A percentile compares a stretch with the other conserved stretches of the same genome.
Evolutionary conservation across 1,140 invertebrate genomes (phyloP).

Genomic region (Drosophila ambigua): DNA sequence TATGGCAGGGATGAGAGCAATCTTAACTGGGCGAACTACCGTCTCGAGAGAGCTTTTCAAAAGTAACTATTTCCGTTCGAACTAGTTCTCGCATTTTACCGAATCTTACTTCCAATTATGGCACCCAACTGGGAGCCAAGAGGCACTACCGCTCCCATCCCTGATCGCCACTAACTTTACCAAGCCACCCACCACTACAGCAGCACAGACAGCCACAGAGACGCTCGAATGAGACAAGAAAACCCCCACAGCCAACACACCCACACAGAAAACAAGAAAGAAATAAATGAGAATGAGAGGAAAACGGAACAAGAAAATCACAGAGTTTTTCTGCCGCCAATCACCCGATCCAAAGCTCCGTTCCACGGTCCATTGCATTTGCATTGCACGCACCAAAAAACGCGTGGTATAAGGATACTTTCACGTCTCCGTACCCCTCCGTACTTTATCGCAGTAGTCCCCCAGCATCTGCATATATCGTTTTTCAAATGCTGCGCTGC

Average conservation of each 20-base stretch:
- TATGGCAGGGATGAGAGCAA: too few species aligned
- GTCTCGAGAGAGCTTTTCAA: too few species aligned
- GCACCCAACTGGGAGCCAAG: too few species aligned
- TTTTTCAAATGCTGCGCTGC: conserved; percentile 61
- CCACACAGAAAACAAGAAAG: conserved; percentile 24
- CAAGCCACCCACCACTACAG: conserved; percentile 20
- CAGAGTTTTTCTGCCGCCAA: conserved; percentile 24
- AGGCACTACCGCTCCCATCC: too few species aligned
- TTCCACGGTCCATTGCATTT: conserved; percentile 67
- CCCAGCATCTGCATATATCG: conserved; percentile 47
- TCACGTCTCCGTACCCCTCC: conserved; percentile 10
- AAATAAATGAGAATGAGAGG: conserved; percentile 5
- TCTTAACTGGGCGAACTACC: too few species aligned
- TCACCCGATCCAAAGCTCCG: conserved; percentile 9
- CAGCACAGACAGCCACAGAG: conserved; percentile 10
- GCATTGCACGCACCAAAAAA: conserved; percentile 76
- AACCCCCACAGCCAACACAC: conserved; percentile 19
- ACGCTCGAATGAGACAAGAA: conserved; percentile 16
- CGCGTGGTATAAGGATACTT: conserved; percentile 49
- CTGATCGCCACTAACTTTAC: conserved; percentile 5
- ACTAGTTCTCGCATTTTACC: too few species aligned
- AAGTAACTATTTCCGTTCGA: background rate
- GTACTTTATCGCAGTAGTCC: too few species aligned
- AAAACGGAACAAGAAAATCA: conserved; percentile 11
- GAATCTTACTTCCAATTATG: too few species aligned